A percentile compares a stretch with the other conserved stretches of the same genome.
phyloP scores from a whole-genome alignment of 2,797 vertebrate species.

The Gallinago nigripennis region DNA sequence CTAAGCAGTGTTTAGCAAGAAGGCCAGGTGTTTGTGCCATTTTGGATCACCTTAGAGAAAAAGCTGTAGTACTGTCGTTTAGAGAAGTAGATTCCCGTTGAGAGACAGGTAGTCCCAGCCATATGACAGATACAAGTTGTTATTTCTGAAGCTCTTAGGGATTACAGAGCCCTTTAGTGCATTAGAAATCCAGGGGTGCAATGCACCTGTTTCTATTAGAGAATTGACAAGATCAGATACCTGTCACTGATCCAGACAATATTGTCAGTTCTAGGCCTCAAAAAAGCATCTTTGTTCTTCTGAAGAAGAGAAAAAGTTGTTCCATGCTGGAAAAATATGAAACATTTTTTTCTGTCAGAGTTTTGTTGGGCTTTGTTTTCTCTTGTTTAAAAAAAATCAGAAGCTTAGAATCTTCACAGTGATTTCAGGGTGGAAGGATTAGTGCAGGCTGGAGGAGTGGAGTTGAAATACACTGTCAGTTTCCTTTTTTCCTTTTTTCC shows the following conservation, averaged over 20 bases:
- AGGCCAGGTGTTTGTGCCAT: background rate
- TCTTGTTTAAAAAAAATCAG: background rate
- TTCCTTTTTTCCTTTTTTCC: background rate
- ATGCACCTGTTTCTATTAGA: background rate
- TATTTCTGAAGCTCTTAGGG: conserved; percentile 9
- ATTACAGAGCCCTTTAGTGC: background rate
- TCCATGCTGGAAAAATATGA: background rate
- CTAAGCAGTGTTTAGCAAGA: background rate
- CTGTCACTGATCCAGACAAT: background rate
- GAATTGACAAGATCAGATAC: background rate
- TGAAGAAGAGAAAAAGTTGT: background rate
- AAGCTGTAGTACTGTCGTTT: background rate
- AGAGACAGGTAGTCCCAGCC: background rate
- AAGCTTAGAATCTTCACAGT: background rate
- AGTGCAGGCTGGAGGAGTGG: background rate
- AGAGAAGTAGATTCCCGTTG: background rate
- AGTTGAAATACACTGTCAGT: background rate
- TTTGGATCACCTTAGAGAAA: background rate
- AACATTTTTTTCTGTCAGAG: background rate
- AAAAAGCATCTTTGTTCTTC: background rate
- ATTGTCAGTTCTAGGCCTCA: background rate
- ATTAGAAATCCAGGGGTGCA: background rate
- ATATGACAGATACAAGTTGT: background rate
- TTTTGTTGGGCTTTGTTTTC: background rate
- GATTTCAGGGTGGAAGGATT: background rate